Evolutionary conservation across 2,888 invertebrate species (phyloP), one percentile per base, ranked within the genome.

Genomic region (Acleris sparsana): DNA sequence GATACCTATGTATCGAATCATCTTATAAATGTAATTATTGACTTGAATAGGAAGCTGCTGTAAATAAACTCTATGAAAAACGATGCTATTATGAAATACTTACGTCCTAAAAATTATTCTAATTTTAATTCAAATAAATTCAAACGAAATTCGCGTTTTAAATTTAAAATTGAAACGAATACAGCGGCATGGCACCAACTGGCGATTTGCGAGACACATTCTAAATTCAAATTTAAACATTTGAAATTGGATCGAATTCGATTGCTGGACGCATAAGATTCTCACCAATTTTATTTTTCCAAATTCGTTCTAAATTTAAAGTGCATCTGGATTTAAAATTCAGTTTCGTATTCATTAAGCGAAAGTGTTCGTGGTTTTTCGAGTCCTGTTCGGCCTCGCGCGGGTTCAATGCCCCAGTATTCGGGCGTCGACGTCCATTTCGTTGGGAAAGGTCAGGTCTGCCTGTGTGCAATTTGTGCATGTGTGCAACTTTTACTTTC

Each of bases 401-500:
- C 81, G 77, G 76, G 77, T 75, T 75, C 73, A 70, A 63, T 76
- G 72, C 80, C 89, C 76, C 79, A 77, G 86, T 85, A 85, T 92
- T 90, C 87, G 91, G 88, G 82, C 85, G 84, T 78, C 83, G 80
- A 77, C 83, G 83, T 78, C 82, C 82, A 86, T 85, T 84, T 77
- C 77, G 84, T 91, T 92, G 89, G 78, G 89, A 86, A 91, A 92
- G 92, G 92, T 92, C 91, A 92, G 87, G 84, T 79, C 75, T 84
- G 83, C 82, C 76, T 75, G 59, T 69, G 69, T 79, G 77, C 75
- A 78, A 74, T 70, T 60, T 69, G 72, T 72, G 70, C 64, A 71
- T 71, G 76, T 80, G 76, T 79, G 77, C 65, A 68, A 84, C 86
- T 90, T 88, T 90, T 89, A 89, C 90, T 91, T 90, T 90, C 88